Percentiles rank a stretch among this genome's conserved stretches.
Evolutionary conservation across 2,888 invertebrate genomes (phyloP).

Genomic region (Volucella inanis): DNA sequence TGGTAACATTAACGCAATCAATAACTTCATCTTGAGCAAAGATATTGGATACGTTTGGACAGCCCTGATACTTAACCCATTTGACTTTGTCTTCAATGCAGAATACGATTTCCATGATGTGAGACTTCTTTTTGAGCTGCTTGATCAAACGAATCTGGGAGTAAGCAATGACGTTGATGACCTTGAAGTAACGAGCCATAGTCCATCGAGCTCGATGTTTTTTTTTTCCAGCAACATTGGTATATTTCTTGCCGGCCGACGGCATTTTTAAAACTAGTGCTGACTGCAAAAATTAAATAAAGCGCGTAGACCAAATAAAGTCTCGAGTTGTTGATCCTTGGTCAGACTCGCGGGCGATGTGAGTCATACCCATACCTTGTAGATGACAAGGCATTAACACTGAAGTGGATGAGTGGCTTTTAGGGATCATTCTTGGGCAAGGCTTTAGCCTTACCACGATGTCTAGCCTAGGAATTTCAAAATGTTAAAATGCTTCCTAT

Average conservation of each 20-base stretch:
- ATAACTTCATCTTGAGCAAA: conserved; percentile 99
- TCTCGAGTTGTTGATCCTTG: conserved; percentile 99
- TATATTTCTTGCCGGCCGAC: conserved; percentile 99
- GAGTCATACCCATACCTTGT: conserved; percentile 99
- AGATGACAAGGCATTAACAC: conserved; percentile 99
- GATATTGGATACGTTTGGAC: conserved; percentile 94
- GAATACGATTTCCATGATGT: conserved; percentile 99
- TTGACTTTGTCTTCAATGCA: conserved; percentile 97
- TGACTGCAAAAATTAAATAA: conserved; percentile 99
- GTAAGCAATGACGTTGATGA: conserved; percentile 97
- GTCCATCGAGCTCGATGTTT: conserved; percentile 98
- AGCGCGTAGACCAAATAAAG: conserved; percentile 97
- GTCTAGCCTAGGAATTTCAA: conserved; percentile 90
- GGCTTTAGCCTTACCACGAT: conserved; percentile 99
- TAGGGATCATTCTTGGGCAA: conserved; percentile 99
- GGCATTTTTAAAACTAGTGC: conserved; percentile 99
- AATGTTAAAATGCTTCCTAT: conserved; percentile 77
- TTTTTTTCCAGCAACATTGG: conserved; percentile 97
- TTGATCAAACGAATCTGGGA: conserved; percentile 99
- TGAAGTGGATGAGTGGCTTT: too few relatives aligned
- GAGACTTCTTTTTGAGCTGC: conserved; percentile 99
- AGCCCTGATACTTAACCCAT: conserved; percentile 97
- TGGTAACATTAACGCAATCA: conserved; percentile 99
- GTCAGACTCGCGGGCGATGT: conserved; percentile 99
- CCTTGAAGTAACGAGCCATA: conserved; percentile 99